Evolutionary conservation across 2,797 vertebrate genomes (phyloP).

Genomic region (Myiotriccus ornatus): DNA sequence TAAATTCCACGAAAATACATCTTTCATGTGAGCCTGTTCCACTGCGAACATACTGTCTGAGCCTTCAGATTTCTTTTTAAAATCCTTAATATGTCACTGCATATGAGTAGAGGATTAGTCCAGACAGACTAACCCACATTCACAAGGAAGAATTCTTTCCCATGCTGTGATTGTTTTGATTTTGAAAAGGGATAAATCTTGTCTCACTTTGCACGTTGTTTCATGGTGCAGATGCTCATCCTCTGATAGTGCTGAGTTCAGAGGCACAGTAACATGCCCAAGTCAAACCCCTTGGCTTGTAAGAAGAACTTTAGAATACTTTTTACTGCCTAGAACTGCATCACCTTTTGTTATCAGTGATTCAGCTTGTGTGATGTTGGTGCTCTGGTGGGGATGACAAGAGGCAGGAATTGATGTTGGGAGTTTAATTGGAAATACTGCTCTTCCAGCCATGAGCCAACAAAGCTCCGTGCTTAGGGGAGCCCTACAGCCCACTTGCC

Average conservation of each 20-base stretch:
- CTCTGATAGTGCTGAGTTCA: not conserved
- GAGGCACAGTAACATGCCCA: not conserved
- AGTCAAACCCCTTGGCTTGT: not conserved
- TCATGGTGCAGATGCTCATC: not conserved
- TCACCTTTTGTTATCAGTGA: not conserved
- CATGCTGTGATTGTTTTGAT: not conserved
- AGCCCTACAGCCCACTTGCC: not conserved
- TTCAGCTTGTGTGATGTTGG: not conserved
- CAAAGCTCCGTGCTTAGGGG: accelerated
- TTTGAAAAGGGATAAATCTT: not conserved
- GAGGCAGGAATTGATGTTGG: not conserved
- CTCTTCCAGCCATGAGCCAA: not conserved
- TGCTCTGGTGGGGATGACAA: not conserved
- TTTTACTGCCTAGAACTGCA: not conserved
- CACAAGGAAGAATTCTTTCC: not conserved
- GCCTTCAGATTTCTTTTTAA: not conserved
- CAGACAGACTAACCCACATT: slow-evolving; percentile 21
- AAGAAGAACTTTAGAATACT: not conserved
- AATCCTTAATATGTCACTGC: slow-evolving; percentile 29
- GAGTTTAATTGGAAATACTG: not conserved
- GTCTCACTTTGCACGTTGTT: not conserved
- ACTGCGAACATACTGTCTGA: slow-evolving; percentile 20
- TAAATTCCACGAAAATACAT: not conserved
- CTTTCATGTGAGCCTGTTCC: not conserved
- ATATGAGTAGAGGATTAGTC: slow-evolving; percentile 32